Conservation (phyloP, 2,888 invertebrate genomes). For the Liodrosophila aerea region DNA sequence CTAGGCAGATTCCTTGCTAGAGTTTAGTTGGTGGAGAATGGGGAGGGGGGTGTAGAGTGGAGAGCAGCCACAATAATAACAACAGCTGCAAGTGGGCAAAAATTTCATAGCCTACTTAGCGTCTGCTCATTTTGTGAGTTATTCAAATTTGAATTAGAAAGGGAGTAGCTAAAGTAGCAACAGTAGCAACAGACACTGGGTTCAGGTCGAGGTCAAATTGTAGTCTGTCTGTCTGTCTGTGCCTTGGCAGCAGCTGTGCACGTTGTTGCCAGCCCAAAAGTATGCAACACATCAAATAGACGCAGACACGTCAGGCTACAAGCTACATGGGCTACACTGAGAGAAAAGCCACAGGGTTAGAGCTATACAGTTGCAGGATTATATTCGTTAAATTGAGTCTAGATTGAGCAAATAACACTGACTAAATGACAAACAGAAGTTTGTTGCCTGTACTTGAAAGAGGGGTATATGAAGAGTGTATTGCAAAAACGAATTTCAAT, state of each 20-base stretch:
- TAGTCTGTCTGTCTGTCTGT: slow-evolving; percentile 18
- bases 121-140: slow-evolving; percentile 58
- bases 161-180: not conserved
- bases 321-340: slow-evolving; percentile 8
- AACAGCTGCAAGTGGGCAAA: slow-evolving; percentile 8
- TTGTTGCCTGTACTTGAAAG: too few relatives aligned
- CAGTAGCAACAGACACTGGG: not conserved
- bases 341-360: not conserved
- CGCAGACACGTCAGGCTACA: slow-evolving; percentile 3
- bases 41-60: too few relatives aligned
- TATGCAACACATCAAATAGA: slow-evolving; percentile 28
- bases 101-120: slow-evolving; percentile 67
- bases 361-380: too few relatives aligned
- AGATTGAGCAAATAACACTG: too few relatives aligned
- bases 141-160: slow-evolving; percentile 69
- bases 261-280: slow-evolving; percentile 7
- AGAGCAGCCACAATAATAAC: too few relatives aligned
- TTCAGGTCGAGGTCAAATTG: slow-evolving; percentile 8
- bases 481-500: too few relatives aligned
- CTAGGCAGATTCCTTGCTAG: too few relatives aligned
- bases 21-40: too few relatives aligned
- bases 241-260: slow-evolving; percentile 34
- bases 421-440: too few relatives aligned
- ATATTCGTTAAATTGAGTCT: too few relatives aligned
- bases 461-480: too few relatives aligned